phyloP scores from a whole-genome alignment of 2,113 vertebrate genomes.

The Haemorhous mexicanus region DNA sequence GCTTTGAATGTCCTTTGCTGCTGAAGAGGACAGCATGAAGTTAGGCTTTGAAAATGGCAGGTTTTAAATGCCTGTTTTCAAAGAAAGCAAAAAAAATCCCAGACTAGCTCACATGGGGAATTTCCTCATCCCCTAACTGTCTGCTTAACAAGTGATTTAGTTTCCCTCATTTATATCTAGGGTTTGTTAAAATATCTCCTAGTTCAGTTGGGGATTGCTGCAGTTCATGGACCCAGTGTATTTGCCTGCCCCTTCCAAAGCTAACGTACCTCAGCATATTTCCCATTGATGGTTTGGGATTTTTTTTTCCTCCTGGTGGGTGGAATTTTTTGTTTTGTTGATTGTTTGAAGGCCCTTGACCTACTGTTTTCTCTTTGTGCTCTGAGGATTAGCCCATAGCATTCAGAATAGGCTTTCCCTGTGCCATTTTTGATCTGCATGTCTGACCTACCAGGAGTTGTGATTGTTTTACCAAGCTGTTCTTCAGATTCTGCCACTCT shows the following conservation, averaged over 20 bases:
- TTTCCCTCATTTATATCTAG: not conserved
- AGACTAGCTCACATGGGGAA: fast-evolving
- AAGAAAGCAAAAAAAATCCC: not conserved
- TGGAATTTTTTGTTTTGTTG: not conserved
- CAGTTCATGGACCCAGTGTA: not conserved
- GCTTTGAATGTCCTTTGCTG: not conserved
- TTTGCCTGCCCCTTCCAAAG: not conserved
- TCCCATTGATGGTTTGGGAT: not conserved
- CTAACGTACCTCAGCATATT: not conserved
- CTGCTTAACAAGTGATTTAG: not conserved
- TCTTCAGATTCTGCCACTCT: not conserved
- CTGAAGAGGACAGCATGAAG: not conserved
- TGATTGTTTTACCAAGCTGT: not conserved
- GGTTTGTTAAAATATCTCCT: not conserved
- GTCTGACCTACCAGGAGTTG: not conserved
- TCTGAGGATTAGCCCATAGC: not conserved
- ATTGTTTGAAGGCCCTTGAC: not conserved
- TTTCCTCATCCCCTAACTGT: not conserved
- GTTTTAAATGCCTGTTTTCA: not conserved
- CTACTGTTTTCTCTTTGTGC: not conserved
- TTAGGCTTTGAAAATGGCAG: not conserved
- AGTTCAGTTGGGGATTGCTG: not conserved
- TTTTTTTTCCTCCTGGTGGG: not conserved
- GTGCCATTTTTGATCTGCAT: not conserved
- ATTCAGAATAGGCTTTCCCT: not conserved